Evolutionary conservation across 1,140 invertebrate species (phyloP).

Genomic region (Mizuhopecten yessoensis): DNA sequence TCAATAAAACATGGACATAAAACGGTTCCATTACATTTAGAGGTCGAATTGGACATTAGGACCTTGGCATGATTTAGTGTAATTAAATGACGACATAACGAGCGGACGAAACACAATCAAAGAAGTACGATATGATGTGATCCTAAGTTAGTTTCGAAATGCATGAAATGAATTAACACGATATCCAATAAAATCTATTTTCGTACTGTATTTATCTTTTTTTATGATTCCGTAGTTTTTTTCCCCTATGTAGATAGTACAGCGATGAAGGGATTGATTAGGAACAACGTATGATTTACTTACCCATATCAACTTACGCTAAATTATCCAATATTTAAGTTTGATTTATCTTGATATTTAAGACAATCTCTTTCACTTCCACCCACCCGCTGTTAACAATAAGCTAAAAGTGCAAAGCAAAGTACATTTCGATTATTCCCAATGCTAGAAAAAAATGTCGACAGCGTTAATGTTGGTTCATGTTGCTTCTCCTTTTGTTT

Average conservation of each 20-base stretch:
- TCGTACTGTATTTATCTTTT: neutral
- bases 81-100: neutral
- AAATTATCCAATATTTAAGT: neutral
- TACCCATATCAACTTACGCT: neutral
- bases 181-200: neutral
- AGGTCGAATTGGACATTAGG: neutral
- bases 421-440: neutral
- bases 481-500: no score
- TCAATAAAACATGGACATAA: neutral
- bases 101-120: neutral
- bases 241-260: neutral
- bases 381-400: neutral
- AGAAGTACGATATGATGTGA: neutral
- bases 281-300: neutral
- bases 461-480: no score
- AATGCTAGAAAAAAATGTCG: no score
- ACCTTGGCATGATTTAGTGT: neutral
- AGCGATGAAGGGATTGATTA: neutral
- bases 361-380: no score
- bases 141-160: neutral
- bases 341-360: neutral
- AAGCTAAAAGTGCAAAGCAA: neutral
- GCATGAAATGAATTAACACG: neutral
- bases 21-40: neutral
- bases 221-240: neutral